phyloP scores from a whole-genome alignment of 1,140 invertebrate species.

The Mercenaria mercenaria region DNA sequence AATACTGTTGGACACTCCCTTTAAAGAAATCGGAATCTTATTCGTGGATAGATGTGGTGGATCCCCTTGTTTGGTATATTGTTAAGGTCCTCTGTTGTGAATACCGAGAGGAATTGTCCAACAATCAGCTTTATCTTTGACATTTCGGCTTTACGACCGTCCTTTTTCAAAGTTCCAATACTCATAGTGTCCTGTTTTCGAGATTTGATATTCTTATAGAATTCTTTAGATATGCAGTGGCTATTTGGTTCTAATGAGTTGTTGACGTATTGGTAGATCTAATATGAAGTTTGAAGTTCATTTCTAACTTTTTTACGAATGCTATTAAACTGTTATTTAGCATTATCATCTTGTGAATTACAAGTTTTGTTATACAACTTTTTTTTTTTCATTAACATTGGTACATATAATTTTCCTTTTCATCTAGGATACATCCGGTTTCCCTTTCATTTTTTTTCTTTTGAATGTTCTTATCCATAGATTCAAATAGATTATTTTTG shows the following conservation, averaged over 20 bases:
- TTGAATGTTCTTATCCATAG: not conserved
- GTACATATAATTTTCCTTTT: not conserved
- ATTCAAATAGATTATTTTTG: not conserved
- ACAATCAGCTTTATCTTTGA: slow-evolving; percentile 19
- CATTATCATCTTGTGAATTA: too few species aligned
- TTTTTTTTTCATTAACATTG: slow-evolving; percentile 15
- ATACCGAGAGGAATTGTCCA: slow-evolving; percentile 14
- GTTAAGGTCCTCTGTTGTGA: not conserved
- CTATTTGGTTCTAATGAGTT: not conserved
- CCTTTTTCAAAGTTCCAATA: not conserved
- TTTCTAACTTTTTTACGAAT: slow-evolving; percentile 15
- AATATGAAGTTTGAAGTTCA: not conserved
- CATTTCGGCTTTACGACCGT: not conserved
- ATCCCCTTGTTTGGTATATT: not conserved
- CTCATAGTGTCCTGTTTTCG: not conserved
- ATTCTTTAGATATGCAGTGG: too few species aligned
- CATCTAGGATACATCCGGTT: slow-evolving; percentile 5
- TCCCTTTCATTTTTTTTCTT: not conserved
- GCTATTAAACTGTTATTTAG: too few species aligned
- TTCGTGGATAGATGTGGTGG: not conserved
- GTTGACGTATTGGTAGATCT: not conserved
- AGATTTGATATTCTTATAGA: too few species aligned
- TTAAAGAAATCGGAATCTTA: not conserved
- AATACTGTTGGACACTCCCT: too few species aligned
- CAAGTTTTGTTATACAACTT: too few species aligned